phyloP scores from a whole-genome alignment of 2,888 invertebrate species.

The Pristionchus arcanus region DNA sequence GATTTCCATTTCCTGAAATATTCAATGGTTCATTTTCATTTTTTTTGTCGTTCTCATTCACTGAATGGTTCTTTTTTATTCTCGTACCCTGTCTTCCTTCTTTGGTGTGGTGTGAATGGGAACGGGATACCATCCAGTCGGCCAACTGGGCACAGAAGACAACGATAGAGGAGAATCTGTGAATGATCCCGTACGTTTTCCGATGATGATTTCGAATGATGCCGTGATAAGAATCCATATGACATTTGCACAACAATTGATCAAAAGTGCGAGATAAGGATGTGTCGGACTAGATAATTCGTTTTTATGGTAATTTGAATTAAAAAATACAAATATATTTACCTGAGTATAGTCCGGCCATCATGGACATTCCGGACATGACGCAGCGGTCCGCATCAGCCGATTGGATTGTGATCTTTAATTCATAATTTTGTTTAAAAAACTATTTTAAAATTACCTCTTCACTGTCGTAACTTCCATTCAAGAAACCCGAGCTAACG shows the following conservation, averaged over 20 bases:
- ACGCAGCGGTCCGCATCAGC: slow-evolving; percentile 2
- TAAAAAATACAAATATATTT: not conserved
- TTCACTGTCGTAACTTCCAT: slow-evolving; percentile 14
- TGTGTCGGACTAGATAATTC: not conserved
- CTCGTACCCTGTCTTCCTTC: slow-evolving; percentile 45
- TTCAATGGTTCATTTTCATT: not conserved
- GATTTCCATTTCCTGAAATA: slow-evolving; percentile 31
- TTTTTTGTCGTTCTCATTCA: not conserved
- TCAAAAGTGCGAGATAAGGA: not conserved
- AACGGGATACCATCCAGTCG: slow-evolving; percentile 18
- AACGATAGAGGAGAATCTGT: slow-evolving; percentile 25
- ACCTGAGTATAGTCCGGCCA: slow-evolving; percentile 27
- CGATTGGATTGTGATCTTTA: not conserved
- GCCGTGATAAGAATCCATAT: not conserved
- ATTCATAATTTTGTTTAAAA: not conserved
- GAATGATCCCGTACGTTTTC: not conserved
- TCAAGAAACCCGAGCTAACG: not conserved
- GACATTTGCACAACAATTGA: not conserved
- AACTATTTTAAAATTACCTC: not conserved
- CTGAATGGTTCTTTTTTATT: not conserved
- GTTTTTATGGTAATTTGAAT: not conserved
- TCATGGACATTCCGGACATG: not conserved
- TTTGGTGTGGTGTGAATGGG: slow-evolving; percentile 36
- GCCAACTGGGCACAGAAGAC: not conserved
- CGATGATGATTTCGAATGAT: not conserved